A percentile compares a stretch with the other conserved stretches of the same genome.
Conservation (phyloP, 1,140 invertebrate species). For the Saccostrea echinata region DNA sequence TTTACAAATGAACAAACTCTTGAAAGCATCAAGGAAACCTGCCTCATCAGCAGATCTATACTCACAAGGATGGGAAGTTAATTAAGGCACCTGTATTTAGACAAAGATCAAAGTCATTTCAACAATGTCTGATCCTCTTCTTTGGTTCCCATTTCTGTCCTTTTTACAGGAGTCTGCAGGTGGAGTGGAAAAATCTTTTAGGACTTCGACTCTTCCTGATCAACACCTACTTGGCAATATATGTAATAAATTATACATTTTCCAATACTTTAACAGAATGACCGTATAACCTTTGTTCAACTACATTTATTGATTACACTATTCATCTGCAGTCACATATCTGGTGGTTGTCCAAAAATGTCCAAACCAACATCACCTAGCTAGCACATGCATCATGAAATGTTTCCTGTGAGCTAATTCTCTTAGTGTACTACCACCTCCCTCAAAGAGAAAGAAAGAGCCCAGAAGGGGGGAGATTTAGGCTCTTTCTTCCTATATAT, state of each 20-base stretch:
- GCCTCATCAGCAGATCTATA: not conserved
- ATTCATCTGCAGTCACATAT: too few species aligned
- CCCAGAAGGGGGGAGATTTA: too few species aligned
- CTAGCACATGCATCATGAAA: too few species aligned
- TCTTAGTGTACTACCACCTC: too few species aligned
- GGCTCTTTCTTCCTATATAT: too few species aligned
- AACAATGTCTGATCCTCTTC: not conserved
- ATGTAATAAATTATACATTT: slow-evolving; percentile 22
- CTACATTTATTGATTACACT: not conserved
- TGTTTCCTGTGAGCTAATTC: too few species aligned
- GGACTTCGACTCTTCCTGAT: not conserved
- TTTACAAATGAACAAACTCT: too few species aligned
- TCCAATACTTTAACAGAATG: not conserved
- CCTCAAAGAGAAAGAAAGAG: too few species aligned
- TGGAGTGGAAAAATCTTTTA: not conserved
- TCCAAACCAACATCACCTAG: too few species aligned
- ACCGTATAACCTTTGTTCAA: not conserved
- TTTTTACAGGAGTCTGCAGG: not conserved
- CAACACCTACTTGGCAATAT: not conserved
- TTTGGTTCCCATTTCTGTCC: not conserved
- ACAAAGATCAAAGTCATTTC: not conserved
- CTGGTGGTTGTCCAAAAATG: too few species aligned
- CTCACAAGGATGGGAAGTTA: not conserved
- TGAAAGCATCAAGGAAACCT: too few species aligned
- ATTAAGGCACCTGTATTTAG: not conserved